Base-by-base conservation (phyloP, 35 echinoderm and acorn worm genomes). In the Holothuria glaberrima region DNA sequence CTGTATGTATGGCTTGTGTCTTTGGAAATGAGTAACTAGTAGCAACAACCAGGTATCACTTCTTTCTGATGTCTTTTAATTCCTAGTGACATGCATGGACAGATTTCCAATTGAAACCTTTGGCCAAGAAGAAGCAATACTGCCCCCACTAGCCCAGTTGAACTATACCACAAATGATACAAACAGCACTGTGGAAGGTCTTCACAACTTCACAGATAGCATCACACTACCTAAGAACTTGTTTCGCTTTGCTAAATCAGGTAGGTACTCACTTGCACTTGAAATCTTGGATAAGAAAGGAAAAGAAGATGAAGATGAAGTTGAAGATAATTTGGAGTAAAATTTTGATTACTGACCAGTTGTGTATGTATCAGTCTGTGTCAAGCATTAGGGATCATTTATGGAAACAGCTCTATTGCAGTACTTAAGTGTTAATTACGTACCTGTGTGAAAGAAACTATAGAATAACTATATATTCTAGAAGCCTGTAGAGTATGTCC, bases 91-190 rank as follows among this genome's bases (percentile, higher is more conserved):
- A 14, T 84, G 80, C 29, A 84, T 84, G 80, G 80, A 84, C 22
- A 22, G 56, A 58, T 84, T 84, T 32, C 80, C 80, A 58, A 25
- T 84, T 33, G 54, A 64, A n/a, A 34, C 80, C 80, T 84, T 84
- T 61, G 80, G 59, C 17, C 54, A 58, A 10, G 6, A 48, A 84
- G 80, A 36, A 5, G 20, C 80, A 24, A 21, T 78, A n/a, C 16
- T 78, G 22, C 74, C 74, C 3, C 74, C 74, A 26, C 19, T 78
- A 5, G 12, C 27, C n/a, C n/a, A n/a, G n/a, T n/a, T n/a, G 44
- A 33, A 52, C 74, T 33, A 16, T 21, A 25, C 38, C 22, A 48
- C 74, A 52, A 78, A 78, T 48, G 44, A 48, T 6, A 78, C 74
- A 5, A 78, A 54, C 12, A 48, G 38, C 44, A 78, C 19, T n/a